Evolutionary conservation across 2,113 vertebrate species (phyloP).

Genomic region (Cyanoliseus patagonus): DNA sequence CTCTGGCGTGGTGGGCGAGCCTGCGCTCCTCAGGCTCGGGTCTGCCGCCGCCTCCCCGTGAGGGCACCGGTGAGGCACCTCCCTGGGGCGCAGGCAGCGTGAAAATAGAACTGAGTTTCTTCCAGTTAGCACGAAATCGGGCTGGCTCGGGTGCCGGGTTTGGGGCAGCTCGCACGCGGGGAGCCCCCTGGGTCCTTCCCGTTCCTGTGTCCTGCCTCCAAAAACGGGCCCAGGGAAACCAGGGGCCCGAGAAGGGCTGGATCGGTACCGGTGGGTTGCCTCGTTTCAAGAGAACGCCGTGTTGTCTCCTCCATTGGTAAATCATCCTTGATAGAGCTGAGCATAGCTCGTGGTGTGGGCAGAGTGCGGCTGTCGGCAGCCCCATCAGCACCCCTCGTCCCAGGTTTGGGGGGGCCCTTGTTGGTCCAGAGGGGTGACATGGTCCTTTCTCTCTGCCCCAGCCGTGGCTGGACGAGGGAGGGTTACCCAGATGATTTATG

Average conservation of each 20-base stretch:
- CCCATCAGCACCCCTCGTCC: accelerated
- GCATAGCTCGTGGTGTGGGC: accelerated
- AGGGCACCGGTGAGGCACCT: too few relatives aligned
- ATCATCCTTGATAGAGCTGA: background rate
- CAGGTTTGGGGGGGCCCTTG: too few relatives aligned
- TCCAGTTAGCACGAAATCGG: background rate
- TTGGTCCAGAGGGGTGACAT: accelerated
- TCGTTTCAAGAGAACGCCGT: accelerated
- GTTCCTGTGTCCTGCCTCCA: background rate
- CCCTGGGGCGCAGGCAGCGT: background rate
- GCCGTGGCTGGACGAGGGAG: too few relatives aligned
- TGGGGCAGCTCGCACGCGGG: accelerated
- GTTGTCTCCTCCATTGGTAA: background rate
- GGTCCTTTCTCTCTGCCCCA: accelerated
- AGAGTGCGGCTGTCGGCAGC: background rate
- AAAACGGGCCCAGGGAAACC: background rate
- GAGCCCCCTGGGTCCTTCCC: too few relatives aligned
- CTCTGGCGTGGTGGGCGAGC: background rate
- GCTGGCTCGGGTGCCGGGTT: too few relatives aligned
- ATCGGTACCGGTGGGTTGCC: accelerated
- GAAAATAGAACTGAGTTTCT: background rate
- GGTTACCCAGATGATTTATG: accelerated
- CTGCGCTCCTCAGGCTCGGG: background rate
- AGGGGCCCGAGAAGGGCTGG: background rate
- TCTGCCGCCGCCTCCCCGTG: too few relatives aligned